These are phyloP conservation scores for Sebastolobus alascanus DNA, from an alignment of 2,797 vertebrate genomes.

Conservation along the genomic window DNA sequence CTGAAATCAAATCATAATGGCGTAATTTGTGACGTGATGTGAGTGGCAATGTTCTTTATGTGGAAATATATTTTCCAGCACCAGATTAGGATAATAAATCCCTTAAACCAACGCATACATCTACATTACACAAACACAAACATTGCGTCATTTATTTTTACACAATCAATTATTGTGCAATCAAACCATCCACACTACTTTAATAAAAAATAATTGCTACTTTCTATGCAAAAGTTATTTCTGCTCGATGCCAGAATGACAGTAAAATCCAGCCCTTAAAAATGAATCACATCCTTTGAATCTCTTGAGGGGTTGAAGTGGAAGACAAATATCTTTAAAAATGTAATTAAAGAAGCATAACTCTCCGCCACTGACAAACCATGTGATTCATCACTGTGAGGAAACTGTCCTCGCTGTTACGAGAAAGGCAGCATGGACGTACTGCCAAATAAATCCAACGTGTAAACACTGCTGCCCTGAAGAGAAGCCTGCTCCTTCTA, in stretches of 20 bases:
- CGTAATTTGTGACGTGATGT: conserved; percentile 14
- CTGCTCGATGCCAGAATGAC: conserved; percentile 18
- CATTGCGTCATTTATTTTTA: conserved; percentile 18
- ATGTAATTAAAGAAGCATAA: conserved; percentile 58
- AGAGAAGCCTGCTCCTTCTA: conserved; percentile 7
- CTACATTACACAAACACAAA: conserved; percentile 18
- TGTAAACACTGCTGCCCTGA: not conserved
- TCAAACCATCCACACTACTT: conserved; percentile 35
- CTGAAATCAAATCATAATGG: conserved; percentile 12
- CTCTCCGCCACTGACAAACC: conserved; percentile 41
- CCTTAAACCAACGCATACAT: conserved; percentile 9
- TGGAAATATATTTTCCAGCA: conserved; percentile 7
- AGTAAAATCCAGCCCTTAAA: conserved; percentile 30
- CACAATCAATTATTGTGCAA: conserved; percentile 40
- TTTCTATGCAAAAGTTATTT: conserved; percentile 23
- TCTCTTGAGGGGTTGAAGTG: conserved; percentile 31
- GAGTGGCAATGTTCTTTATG: not conserved
- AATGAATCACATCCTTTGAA: conserved; percentile 51
- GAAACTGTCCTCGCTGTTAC: conserved; percentile 29
- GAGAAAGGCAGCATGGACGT: conserved; percentile 35
- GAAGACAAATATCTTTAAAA: conserved; percentile 48
- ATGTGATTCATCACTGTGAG: conserved; percentile 39
- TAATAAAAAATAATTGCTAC: conserved; percentile 35
- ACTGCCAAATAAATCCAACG: conserved; percentile 58
- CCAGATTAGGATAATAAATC: conserved; percentile 28